Conservation (phyloP, 1,140 invertebrate genomes). For the Cecropterus lyciades region DNA sequence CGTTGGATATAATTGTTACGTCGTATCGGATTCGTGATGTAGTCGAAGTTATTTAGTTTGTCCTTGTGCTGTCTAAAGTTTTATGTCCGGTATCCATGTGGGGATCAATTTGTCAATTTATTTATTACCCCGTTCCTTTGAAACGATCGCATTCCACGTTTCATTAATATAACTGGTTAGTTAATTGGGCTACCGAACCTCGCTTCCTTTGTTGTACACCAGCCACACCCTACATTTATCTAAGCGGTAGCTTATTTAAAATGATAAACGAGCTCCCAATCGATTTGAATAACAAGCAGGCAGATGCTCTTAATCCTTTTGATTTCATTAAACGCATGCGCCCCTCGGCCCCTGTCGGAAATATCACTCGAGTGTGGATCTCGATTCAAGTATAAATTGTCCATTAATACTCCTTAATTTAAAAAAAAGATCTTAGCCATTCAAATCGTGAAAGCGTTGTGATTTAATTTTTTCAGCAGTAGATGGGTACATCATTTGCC, state of each 20-base stretch:
- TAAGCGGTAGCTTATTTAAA: conserved; percentile 82
- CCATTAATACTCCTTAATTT: conserved; percentile 65
- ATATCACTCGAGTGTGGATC: conserved; percentile 78
- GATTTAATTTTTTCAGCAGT: conserved; percentile 40
- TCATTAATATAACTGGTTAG: conserved; percentile 71
- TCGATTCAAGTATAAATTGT: conserved; percentile 64
- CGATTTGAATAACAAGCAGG: conserved; percentile 84
- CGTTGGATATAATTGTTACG: conserved; percentile 38
- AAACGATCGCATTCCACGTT: conserved; percentile 49
- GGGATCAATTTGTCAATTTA: conserved; percentile 48
- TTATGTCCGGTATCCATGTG: neutral
- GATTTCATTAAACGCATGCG: conserved; percentile 83
- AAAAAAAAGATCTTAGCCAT: conserved; percentile 50
- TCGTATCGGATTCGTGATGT: conserved; percentile 8
- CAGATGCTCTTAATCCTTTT: conserved; percentile 84
- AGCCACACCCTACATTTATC: conserved; percentile 80
- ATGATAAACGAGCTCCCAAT: conserved; percentile 82
- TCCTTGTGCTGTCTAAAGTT: conserved; percentile 5
- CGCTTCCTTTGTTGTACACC: conserved; percentile 72
- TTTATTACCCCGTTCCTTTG: conserved; percentile 40
- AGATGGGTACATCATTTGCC: conserved; percentile 45
- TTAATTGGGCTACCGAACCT: conserved; percentile 75
- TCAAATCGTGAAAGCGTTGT: conserved; percentile 48
- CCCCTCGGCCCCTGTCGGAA: conserved; percentile 80
- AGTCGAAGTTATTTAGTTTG: conserved; percentile 4